phyloP scores from a whole-genome alignment of 1,140 invertebrate genomes.

The Phortica variegata region DNA sequence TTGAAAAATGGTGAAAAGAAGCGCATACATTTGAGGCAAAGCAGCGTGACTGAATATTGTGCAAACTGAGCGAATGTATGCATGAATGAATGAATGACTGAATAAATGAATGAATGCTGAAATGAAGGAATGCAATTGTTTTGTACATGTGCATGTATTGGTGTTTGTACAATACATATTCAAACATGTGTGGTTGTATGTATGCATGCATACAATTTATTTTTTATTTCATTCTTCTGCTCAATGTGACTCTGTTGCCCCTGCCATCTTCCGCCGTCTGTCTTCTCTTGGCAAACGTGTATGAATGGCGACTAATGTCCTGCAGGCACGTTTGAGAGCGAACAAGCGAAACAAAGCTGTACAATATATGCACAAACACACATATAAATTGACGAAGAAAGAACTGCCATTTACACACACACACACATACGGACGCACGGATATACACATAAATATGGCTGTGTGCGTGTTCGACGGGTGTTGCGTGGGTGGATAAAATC shows the following conservation, averaged over 20 bases:
- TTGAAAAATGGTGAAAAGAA: no score
- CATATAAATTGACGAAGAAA: no score
- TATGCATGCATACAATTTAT: constrained; percentile 21
- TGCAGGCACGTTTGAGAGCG: constrained; percentile 37
- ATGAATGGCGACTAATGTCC: constrained; percentile 42
- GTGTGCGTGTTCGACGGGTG: constrained; percentile 16
- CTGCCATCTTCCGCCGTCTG: background rate
- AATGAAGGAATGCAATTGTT: no score
- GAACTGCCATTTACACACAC: constrained; percentile 15
- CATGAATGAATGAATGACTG: no score
- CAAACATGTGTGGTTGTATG: background rate
- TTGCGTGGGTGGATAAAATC: constrained; percentile 28
- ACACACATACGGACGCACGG: background rate
- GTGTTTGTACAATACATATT: no score
- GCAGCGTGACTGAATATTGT: no score
- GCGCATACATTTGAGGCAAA: no score
- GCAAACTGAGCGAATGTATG: no score
- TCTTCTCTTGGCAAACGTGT: constrained; percentile 3
- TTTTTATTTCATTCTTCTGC: constrained; percentile 45
- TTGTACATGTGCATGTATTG: no score
- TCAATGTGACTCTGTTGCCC: constrained; percentile 22
- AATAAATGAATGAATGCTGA: no score
- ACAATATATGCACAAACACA: constrained; percentile 27
- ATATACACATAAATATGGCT: constrained; percentile 1
- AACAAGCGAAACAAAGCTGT: constrained; percentile 39